These are phyloP conservation scores for Lapara coniferarum DNA, from an alignment of 2,888 invertebrate genomes.

Conservation along the genomic window DNA sequence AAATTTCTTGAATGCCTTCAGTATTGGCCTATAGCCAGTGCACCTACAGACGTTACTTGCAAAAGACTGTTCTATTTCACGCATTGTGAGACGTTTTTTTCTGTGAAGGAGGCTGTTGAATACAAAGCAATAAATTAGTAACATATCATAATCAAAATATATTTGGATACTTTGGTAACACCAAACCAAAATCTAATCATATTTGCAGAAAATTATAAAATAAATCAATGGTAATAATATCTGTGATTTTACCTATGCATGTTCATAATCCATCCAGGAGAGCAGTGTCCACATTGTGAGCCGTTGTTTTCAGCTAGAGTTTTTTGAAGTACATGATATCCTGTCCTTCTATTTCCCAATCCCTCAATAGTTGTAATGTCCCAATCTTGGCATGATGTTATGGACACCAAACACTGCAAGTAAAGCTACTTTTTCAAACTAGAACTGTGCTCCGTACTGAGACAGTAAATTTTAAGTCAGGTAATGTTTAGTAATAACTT, in stretches of 20 bases:
- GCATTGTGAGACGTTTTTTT: conserved; percentile 76
- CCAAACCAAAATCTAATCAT: too few species aligned
- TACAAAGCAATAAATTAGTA: too few species aligned
- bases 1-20: conserved; percentile 85
- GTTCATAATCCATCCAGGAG: conserved; percentile 66
- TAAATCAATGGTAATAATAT: too few species aligned
- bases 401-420: conserved; percentile 76
- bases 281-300: conserved; percentile 87
- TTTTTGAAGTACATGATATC: conserved; percentile 86
- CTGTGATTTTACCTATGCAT: conserved; percentile 58
- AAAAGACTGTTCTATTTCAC: conserved; percentile 87
- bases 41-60: conserved; percentile 90
- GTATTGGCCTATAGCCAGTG: conserved; percentile 86
- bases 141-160: too few species aligned
- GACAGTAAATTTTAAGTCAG: too few species aligned
- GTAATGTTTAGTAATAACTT: too few species aligned
- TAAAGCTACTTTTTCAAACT: neutral
- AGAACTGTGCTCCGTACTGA: neutral
- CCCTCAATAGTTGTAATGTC: conserved; percentile 88
- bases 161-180: too few species aligned
- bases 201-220: too few species aligned
- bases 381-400: conserved; percentile 84
- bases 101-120: conserved; percentile 63
- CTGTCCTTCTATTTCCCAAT: conserved; percentile 84
- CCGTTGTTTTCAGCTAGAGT: conserved; percentile 85